Evolutionary conservation across 2,797 vertebrate genomes (phyloP), one percentile per base, ranked within the genome.

Genomic region (Loriculus beryllinus): DNA sequence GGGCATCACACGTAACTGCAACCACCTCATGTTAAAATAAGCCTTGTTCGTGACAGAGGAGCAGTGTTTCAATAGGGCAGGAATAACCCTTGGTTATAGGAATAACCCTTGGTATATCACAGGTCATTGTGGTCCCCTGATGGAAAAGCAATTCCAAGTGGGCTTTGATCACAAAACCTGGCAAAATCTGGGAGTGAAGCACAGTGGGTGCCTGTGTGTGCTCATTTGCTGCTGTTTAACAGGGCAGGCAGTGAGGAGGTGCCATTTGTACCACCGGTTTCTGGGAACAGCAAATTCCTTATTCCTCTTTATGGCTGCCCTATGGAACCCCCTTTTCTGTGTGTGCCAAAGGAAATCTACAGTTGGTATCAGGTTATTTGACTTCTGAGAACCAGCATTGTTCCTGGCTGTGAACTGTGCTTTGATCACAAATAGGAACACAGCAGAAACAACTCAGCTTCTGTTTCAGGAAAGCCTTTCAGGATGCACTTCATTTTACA

Each of bases 121-220:
- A 35, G 63, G 13, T 54, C 39, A 13, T 3, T 12, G 26, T 3
- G 15, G 2, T 35, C 23, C 59, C 16, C 2, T 1, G 19, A 14
- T 2, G 29, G 64, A 37, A 18, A 56, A 59, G 31, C 23, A 4
- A 67, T 29, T 3, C 0, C 5, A 48, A 26, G 19, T 5, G n/a
- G 52, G 26, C 37, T n/a, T 19, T 0, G 9, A 35, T 14, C 63
- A 48, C 42, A 21, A 47, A 52, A 21, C 7, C 8, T n/a, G 33
- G 19, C 7, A n/a, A 20, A 40, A 47, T 2, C 43, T 28, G 9
- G 1, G 51, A 2, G 40, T 0, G 39, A 26, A 35, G 31, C 1
- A 3, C 14, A 8, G 33, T 10, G 35, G 25, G 10, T 59, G 48
- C 19, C 29, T 2, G 2, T 1, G 2, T 1, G 12, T 2, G 2